These are phyloP conservation scores for Axea sp. DNA, from an alignment of 2,888 invertebrate species.

Conservation along the genomic window DNA sequence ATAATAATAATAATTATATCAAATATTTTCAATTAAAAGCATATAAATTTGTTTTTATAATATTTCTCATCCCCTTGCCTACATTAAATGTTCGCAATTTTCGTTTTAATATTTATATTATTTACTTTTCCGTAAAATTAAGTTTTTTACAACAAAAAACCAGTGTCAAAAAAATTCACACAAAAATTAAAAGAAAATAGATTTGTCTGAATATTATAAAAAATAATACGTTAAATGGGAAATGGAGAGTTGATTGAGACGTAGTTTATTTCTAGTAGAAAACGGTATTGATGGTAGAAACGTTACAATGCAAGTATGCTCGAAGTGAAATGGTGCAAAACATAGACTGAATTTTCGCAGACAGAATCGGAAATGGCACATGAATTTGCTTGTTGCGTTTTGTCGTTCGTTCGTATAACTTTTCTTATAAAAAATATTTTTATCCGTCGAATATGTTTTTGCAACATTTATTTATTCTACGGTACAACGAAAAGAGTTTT, in stretches of 20 bases:
- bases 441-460: constrained; percentile 4
- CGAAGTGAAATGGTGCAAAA: constrained; percentile 29
- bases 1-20: too few relatives aligned
- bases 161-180: too few relatives aligned
- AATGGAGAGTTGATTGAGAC: constrained; percentile 30
- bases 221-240: constrained; percentile 35
- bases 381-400: constrained; percentile 46
- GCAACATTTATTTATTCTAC: too few relatives aligned
- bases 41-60: too few relatives aligned
- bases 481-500: constrained; percentile 1
- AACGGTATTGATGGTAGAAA: constrained; percentile 30
- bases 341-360: constrained; percentile 20
- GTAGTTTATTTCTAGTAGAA: constrained; percentile 30
- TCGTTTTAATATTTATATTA: too few relatives aligned
- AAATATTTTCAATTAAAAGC: too few relatives aligned
- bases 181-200: constrained; percentile 16
- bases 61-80: too few relatives aligned
- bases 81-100: too few relatives aligned
- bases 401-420: constrained; percentile 9
- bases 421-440: constrained; percentile 31
- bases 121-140: too few relatives aligned
- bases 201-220: constrained; percentile 14
- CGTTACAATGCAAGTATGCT: constrained; percentile 31
- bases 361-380: constrained; percentile 34
- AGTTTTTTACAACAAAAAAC: too few relatives aligned